Evolutionary conservation across 2,888 invertebrate genomes (phyloP), one percentile per base, ranked within the genome.

Genomic region (Heterodera filipjevi): DNA sequence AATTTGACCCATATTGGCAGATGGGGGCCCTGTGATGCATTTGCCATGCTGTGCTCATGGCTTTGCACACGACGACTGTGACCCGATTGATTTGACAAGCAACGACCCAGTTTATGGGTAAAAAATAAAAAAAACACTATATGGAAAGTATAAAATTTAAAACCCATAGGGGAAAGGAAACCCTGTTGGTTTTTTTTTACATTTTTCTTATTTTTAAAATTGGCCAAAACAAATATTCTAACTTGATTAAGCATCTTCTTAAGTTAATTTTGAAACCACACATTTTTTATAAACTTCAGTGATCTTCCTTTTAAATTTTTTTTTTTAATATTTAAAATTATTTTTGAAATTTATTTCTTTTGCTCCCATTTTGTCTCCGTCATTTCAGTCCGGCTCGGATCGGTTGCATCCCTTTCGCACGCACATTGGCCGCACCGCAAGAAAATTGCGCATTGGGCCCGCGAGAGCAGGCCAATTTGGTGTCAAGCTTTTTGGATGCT

Each of bases 401-500:
- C n/a, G 77, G 64, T n/a, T 81, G 84, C 39, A 64, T 84, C 53
- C 85, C 84, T 14, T 79, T 83, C 70, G 77, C 87, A 8, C 83
- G 87, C 30, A 87, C 86, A 2, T 81, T 86, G 30, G 84, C 88
- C 14, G 85, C 88, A 64, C 85, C 86, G 8, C 80, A 84, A 22
- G 80, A 83, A 59, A 80, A 85, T 49, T 88, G 88, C 79, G 80
- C 77, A 30, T 80, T 85, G 53, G 89, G 89, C 10, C 90, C 90
- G 64, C 87, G 96, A 79, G 95, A 96, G 86, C 96, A 96, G 91
- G 93, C 95, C 27, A 96, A 97, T 90, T 95, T 95, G 89, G 95
- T 95, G 89, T 94, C 95, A 0, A 94, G 94, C 0, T 96, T 93
- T 90, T 91, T 96, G 77, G 89, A 89, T 78, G 89, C 82, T 8